phyloP scores from a whole-genome alignment of 1,140 invertebrate genomes.

The Eupristina koningsbergeri region DNA sequence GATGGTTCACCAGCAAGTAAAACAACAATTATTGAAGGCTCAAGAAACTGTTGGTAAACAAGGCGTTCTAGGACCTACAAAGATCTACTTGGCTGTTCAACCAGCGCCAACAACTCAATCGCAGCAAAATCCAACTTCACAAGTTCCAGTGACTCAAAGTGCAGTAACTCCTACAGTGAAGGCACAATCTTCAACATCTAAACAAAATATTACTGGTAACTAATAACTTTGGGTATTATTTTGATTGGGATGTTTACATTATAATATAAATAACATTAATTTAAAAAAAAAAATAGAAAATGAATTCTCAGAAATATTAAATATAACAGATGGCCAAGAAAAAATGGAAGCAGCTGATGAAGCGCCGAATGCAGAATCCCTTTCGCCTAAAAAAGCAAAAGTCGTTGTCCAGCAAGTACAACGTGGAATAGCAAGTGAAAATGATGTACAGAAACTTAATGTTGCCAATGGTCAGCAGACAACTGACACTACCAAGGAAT shows the following conservation, averaged over 20 bases:
- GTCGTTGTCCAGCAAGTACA: slow-evolving; percentile 68
- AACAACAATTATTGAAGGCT: slow-evolving; percentile 88
- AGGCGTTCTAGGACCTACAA: slow-evolving; percentile 86
- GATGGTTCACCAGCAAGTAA: slow-evolving; percentile 89
- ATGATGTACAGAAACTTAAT: slow-evolving; percentile 63
- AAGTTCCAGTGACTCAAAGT: slow-evolving; percentile 19
- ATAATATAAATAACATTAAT: neutral
- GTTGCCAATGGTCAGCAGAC: slow-evolving; percentile 71
- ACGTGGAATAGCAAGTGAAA: slow-evolving; percentile 57
- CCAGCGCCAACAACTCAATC: slow-evolving; percentile 68
- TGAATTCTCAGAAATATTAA: neutral
- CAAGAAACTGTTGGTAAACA: slow-evolving; percentile 87
- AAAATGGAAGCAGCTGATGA: slow-evolving; percentile 26
- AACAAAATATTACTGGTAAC: slow-evolving; percentile 28
- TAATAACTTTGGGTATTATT: no score
- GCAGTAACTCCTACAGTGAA: slow-evolving; percentile 38
- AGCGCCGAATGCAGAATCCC: slow-evolving; percentile 30
- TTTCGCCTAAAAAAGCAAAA: slow-evolving; percentile 65
- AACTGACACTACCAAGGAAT: slow-evolving; percentile 64
- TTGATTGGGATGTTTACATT: no score
- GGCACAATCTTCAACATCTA: neutral
- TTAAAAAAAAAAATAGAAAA: neutral
- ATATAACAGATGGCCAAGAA: slow-evolving; percentile 38
- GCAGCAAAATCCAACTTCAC: slow-evolving; percentile 40
- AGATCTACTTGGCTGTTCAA: slow-evolving; percentile 88